Base-by-base conservation (phyloP, 2,113 vertebrate genomes). In the Callipepla squamata region DNA sequence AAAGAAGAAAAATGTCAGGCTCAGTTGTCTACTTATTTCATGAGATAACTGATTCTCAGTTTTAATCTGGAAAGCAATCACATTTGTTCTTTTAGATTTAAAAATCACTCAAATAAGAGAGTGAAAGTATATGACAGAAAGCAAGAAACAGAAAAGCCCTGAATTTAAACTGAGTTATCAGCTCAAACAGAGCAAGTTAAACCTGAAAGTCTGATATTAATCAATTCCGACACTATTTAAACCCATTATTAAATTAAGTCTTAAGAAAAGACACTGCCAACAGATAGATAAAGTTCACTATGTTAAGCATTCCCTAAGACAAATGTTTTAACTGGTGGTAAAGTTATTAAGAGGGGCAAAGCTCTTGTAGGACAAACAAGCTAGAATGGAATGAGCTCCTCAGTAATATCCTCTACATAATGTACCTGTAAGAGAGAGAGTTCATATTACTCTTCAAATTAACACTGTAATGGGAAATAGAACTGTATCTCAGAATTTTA, bases 191-290 rank as follows among this genome's bases (percentile, higher is more conserved):
- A 92, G 7, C 20, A 93, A 97, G 85, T 96, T 59, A 95, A 97
- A 96, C 89, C 94, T 97, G 95, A 91, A 73, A 28, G 62, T 72
- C 97, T 98, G 97, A 98, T 86, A 79, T 92, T 98, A 97, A 98
- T 97, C 92, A 96, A 92, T 97, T 98, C 97, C 98, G 95, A 98
- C 90, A 92, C 77, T 86, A 87, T 96, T 98, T 97, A 97, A 98
- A 98, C 96, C 78, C 74, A 94, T 75, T 26, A 63, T n/a, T 96
- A 96, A 98, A 97, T 96, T 97, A 97, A 98, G 92, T 93, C 96
- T 95, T 95, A 92, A 95, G 97, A 96, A 93, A 92, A 86, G 89
- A 95, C 93, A 23, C 85, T 90, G 95, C 89, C 91, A 95, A 83
- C 58, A 82, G 65, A 81, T 91, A 93, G 94, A 89, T 86, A 59